Base-by-base conservation (phyloP, 2,797 vertebrate species). In the Carapus acus region DNA sequence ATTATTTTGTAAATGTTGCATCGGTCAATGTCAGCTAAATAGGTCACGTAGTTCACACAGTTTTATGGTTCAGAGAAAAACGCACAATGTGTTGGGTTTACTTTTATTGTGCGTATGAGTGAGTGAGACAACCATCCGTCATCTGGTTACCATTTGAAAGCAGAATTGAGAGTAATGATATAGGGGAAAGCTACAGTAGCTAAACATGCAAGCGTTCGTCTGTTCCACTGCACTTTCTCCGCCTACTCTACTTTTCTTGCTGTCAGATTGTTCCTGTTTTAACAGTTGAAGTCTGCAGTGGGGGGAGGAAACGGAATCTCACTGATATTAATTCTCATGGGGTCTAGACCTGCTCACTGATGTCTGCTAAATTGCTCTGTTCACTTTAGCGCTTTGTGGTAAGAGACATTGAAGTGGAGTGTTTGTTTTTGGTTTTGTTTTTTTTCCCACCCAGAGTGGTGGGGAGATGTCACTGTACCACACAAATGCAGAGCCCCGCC, bases 101-200 rank as follows among this genome's bases (percentile, higher is more conserved):
- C 12, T 11, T 33, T 11, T 33, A 33, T 9, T 33, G 12, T 33
- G 14, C 12, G 14, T 33, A 33, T 54, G 53, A 47, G 44, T 54
- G 29, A 22, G 37, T 11, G 49, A 9, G 42, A 16, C 0, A 1
- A 2, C 34, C 42, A 27, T 1, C 76, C 67, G 67, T 86, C 82
- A 86, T 86, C 82, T 87, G 85, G 81, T 85, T 80, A 56, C 74
- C 71, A 86, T 88, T 83, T 85, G 66, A 73, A 67, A 68, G 63
- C 69, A 69, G 79, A 81, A 84, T 82, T 81, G 76, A 76, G 62
- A 73, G 75, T 87, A 84, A 83, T 84, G 84, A 85, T 80, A 80
- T 84, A 75, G 74, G 84, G 81, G 76, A 85, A 73, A 80, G 79
- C 79, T 85, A 80, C 85, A 76, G 85, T 85, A 85, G 85, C 83